These are phyloP conservation scores for Rhea americana DNA, from an alignment of 2,113 vertebrate genomes.

Conservation along the genomic window DNA sequence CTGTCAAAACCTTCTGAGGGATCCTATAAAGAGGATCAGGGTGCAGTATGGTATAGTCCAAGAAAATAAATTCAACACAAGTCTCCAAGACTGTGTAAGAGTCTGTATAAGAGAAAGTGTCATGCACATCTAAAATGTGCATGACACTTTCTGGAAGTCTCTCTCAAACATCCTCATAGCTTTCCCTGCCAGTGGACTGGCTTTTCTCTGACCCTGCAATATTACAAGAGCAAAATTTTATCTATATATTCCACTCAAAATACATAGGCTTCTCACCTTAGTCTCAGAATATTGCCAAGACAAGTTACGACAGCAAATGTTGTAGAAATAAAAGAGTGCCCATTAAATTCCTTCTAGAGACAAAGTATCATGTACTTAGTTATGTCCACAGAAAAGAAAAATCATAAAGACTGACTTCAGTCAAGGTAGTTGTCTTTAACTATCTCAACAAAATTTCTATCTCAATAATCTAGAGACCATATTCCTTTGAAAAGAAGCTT, in stretches of 20 bases:
- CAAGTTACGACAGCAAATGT: neutral
- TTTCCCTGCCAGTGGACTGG: neutral
- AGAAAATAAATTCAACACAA: neutral
- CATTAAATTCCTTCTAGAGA: neutral
- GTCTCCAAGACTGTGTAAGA: neutral
- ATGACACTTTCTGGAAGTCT: neutral
- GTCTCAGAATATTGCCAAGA: neutral
- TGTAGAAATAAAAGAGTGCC: neutral
- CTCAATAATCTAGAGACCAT: neutral
- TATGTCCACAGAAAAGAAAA: fast-evolving
- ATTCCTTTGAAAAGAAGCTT: neutral
- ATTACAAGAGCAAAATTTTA: neutral
- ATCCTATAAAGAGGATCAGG: neutral
- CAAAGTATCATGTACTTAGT: neutral
- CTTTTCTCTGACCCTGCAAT: neutral
- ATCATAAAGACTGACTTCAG: neutral
- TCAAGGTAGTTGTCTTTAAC: neutral
- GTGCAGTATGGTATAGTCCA: neutral
- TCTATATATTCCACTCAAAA: neutral
- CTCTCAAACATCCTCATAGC: neutral
- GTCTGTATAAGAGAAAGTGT: too few relatives aligned
- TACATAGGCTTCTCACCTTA: neutral
- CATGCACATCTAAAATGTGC: fast-evolving
- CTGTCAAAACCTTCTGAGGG: neutral
- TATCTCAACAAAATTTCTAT: neutral